Percentiles rank a stretch among this genome's conserved stretches.
Evolutionary conservation across 2,888 invertebrate genomes (phyloP).

Genomic region (Zelleria hepariella): DNA sequence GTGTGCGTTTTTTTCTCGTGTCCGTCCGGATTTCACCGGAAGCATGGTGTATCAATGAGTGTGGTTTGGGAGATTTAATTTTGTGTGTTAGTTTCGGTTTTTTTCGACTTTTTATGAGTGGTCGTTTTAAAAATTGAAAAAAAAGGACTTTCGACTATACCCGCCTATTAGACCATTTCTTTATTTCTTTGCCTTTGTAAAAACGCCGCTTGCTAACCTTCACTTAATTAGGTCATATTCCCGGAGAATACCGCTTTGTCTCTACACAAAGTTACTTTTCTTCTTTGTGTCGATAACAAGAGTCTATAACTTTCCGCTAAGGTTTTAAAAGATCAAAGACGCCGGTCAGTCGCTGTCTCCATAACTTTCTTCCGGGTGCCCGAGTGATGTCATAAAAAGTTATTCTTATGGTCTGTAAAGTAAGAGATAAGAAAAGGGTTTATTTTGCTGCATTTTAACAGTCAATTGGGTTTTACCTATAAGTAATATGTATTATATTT

Average conservation of each 20-base stretch:
- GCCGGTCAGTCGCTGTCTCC: conserved; percentile 1
- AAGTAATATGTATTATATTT: neutral
- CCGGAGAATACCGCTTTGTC: too few species aligned
- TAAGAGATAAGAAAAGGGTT: neutral
- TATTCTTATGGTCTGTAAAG: neutral
- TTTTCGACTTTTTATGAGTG: neutral
- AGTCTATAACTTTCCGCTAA: neutral
- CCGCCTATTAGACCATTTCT: neutral
- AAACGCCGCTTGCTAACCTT: too few species aligned
- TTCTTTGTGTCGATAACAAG: neutral
- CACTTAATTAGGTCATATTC: too few species aligned
- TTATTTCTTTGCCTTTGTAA: too few species aligned
- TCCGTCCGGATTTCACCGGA: conserved; percentile 58
- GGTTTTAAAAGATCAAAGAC: neutral
- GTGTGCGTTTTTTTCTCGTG: conserved; percentile 6
- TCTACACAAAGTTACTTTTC: neutral
- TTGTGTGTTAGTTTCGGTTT: conserved; percentile 21
- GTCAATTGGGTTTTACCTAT: neutral
- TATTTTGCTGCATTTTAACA: neutral
- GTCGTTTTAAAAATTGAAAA: neutral
- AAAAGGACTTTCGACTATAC: neutral
- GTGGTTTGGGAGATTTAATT: conserved; percentile 40
- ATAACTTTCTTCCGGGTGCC: conserved; percentile 6
- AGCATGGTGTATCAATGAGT: conserved; percentile 35
- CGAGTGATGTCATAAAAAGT: conserved; percentile 12